Conservation (phyloP, 2,113 vertebrate species). For the Sorex fumeus region DNA sequence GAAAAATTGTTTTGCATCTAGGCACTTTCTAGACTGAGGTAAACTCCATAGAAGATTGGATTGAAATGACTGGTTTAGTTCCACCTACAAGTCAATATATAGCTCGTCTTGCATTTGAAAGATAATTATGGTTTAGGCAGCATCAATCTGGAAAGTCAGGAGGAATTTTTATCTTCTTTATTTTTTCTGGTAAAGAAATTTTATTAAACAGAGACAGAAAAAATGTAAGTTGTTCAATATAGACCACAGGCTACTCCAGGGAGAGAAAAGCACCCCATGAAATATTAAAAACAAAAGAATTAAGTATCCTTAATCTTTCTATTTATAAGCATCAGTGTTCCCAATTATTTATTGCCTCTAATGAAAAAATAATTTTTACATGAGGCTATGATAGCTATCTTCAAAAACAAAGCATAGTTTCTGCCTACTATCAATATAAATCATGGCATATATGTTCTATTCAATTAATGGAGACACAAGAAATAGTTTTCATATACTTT, state of each 20-base stretch:
- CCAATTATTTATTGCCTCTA: not conserved
- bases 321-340: slow-evolving; percentile 22
- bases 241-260: too few relatives aligned
- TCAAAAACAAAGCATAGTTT: slow-evolving; percentile 42
- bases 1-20: not conserved
- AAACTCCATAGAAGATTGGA: not conserved
- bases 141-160: slow-evolving; percentile 37
- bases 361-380: slow-evolving; percentile 41
- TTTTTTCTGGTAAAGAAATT: too few relatives aligned
- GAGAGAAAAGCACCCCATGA: too few relatives aligned
- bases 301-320: not conserved
- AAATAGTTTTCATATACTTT: slow-evolving; percentile 45
- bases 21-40: slow-evolving; percentile 20
- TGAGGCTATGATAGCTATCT: not conserved
- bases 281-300: too few relatives aligned
- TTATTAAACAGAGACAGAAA: too few relatives aligned
- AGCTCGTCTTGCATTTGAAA: slow-evolving; percentile 56
- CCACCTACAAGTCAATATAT: not conserved
- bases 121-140: not conserved
- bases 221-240: too few relatives aligned
- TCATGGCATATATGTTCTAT: not conserved
- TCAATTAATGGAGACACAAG: slow-evolving; percentile 12
- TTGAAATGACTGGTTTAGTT: slow-evolving; percentile 41
- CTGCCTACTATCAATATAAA: not conserved
- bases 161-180: not conserved